Evolutionary conservation across 1,140 invertebrate species (phyloP).

Genomic region (Cardiocondyla obscurior): DNA sequence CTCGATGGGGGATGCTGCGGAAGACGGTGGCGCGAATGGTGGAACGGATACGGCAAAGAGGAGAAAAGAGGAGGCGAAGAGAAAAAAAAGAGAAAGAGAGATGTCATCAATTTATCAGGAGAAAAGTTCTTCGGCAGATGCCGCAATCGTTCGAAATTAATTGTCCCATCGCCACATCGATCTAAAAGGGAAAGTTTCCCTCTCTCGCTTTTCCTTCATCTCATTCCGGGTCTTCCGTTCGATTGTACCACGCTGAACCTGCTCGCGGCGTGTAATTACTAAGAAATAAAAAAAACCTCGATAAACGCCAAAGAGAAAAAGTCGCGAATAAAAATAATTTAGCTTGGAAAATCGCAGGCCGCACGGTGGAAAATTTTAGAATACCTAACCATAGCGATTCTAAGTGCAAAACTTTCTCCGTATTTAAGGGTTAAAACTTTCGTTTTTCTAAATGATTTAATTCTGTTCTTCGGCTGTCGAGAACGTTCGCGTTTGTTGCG

Average conservation of each 20-base stretch:
- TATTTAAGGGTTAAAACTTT: too few relatives aligned
- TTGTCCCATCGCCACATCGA: neutral
- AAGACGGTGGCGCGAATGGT: neutral
- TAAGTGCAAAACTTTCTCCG: too few relatives aligned
- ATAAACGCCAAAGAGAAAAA: neutral
- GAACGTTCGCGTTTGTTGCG: neutral
- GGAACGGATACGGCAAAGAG: neutral
- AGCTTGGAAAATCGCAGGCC: too few relatives aligned
- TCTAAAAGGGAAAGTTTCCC: neutral
- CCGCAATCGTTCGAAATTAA: conserved; percentile 36
- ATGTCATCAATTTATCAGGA: conserved; percentile 13
- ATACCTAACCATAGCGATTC: too few relatives aligned
- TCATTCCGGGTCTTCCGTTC: neutral
- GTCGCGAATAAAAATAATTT: neutral
- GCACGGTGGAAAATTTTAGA: too few relatives aligned
- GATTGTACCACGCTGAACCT: neutral
- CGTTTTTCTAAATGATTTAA: too few relatives aligned
- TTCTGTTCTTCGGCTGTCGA: neutral
- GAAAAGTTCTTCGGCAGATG: neutral
- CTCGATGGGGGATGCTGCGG: neutral
- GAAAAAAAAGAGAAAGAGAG: conserved; percentile 21
- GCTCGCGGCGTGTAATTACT: neutral
- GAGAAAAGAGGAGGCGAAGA: neutral
- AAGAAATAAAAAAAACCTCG: neutral
- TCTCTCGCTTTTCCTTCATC: neutral